Evolutionary conservation across 2,113 vertebrate genomes (phyloP).

Genomic region (Heterocephalus glaber): DNA sequence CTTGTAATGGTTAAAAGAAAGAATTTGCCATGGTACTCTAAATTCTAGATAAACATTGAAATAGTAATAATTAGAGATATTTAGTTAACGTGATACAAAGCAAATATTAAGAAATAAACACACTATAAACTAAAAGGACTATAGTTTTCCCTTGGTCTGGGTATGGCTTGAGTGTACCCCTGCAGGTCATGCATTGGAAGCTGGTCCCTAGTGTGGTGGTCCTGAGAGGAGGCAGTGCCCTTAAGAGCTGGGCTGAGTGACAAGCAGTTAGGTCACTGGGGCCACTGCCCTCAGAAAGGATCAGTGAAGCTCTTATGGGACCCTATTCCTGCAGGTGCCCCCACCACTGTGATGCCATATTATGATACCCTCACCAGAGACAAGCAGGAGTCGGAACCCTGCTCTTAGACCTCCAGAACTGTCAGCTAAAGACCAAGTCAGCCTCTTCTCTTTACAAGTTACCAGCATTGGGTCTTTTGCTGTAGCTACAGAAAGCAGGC

Average conservation of each 20-base stretch:
- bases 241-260: background rate
- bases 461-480: background rate
- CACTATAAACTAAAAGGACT: accelerated
- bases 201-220: background rate
- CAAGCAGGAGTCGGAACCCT: too few relatives aligned
- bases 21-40: background rate
- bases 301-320: too few relatives aligned
- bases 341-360: background rate
- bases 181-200: background rate
- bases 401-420: background rate
- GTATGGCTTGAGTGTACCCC: background rate
- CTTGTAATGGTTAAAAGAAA: background rate
- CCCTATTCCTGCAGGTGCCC: background rate
- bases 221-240: background rate
- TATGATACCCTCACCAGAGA: background rate
- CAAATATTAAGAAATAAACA: background rate
- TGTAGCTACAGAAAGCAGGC: background rate
- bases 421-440: background rate
- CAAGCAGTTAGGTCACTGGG: background rate
- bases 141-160: background rate
- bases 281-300: background rate
- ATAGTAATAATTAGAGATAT: background rate
- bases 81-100: background rate
- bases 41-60: background rate
- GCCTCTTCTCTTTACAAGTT: background rate